Evolutionary conservation across 2,113 vertebrate genomes (phyloP).

Genomic region (Collichthys lucidus): DNA sequence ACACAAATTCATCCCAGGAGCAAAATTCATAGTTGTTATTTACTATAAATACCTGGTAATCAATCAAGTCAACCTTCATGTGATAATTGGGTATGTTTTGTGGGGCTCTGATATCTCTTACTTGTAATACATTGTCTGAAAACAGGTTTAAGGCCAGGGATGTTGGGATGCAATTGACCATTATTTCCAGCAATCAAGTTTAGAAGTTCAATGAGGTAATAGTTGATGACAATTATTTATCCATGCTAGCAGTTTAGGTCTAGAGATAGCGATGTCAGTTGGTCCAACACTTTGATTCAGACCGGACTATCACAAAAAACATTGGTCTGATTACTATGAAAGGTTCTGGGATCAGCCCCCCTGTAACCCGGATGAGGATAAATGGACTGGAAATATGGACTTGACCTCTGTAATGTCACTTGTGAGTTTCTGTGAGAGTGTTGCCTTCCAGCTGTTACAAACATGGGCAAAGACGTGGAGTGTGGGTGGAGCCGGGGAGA

Average conservation of each 20-base stretch:
- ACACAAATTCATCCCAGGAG: not conserved
- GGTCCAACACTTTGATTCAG: not conserved
- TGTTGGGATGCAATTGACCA: not conserved
- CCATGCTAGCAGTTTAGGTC: not conserved
- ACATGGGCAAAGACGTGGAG: too few relatives aligned
- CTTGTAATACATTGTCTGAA: slow-evolving; percentile 9
- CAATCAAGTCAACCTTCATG: slow-evolving; percentile 19
- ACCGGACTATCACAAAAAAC: not conserved
- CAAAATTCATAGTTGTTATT: not conserved
- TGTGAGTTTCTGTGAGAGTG: too few relatives aligned
- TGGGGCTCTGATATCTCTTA: not conserved
- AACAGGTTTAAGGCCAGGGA: slow-evolving; percentile 18
- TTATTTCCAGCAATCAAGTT: slow-evolving; percentile 1
- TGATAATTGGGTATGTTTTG: slow-evolving; percentile 18
- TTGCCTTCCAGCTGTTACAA: too few relatives aligned
- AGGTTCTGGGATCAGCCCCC: not conserved
- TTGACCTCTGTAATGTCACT: too few relatives aligned
- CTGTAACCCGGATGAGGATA: too few relatives aligned
- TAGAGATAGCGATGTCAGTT: not conserved
- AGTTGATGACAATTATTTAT: not conserved
- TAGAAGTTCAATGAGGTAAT: not conserved
- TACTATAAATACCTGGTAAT: slow-evolving; percentile 20
- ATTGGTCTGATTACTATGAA: not conserved
- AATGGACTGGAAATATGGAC: too few relatives aligned
- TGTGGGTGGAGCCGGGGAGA: too few relatives aligned